Base-by-base conservation (phyloP, 2,113 vertebrate genomes). In the Pterocles orientalis region DNA sequence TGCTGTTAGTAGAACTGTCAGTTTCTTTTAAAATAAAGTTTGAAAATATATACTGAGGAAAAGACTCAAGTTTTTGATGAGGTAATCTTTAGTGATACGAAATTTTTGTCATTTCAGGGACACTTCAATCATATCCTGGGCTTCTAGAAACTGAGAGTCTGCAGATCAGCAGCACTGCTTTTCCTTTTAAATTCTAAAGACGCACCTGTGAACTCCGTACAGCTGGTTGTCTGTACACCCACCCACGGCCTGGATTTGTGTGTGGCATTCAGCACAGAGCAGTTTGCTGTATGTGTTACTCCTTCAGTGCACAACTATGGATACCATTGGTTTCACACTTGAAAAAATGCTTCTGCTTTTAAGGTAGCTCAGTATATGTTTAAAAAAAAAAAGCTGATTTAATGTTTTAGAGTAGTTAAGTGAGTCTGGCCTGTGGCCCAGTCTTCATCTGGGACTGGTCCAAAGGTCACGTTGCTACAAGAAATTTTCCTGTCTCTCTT, bases 101-200 rank as follows among this genome's bases (percentile, higher is more conserved):
- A 19, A 21, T 57, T 58, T 65, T 66, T 97, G 21, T 93, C 65
- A 1, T 97, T 97, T 54, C 88, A 99, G 99, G 99, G 99, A 4
- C 99, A 99, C 91, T 98, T 99, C 92, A 98, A 39, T 77, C 99
- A 99, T 66, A 97, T 98, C 45, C 76, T 96, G 96, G 54, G 70
- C n/a, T 96, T 51, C 14, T 98, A 98, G 98, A 41, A 19, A 26
- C 2, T 12, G 31, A n/a, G 5, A 12, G 54, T 1, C 1, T 7
- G 53, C 18, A 31, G 36, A 50, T 25, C 16, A 43, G 36, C 62
- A 72, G 10, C 34, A 34, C 39, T 15, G 41, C 12, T 13, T 45
- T 24, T 39, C 73, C 28, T 34, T 25, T 15, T 23, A 8, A 14
- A 4, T 9, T 26, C 41, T 25, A 0, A 19, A 71, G 60, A 1